These are phyloP conservation scores for Halichondria panicea DNA, from an alignment of 37 sponge, comb jelly and placozoan genomes.

Conservation along the genomic window DNA sequence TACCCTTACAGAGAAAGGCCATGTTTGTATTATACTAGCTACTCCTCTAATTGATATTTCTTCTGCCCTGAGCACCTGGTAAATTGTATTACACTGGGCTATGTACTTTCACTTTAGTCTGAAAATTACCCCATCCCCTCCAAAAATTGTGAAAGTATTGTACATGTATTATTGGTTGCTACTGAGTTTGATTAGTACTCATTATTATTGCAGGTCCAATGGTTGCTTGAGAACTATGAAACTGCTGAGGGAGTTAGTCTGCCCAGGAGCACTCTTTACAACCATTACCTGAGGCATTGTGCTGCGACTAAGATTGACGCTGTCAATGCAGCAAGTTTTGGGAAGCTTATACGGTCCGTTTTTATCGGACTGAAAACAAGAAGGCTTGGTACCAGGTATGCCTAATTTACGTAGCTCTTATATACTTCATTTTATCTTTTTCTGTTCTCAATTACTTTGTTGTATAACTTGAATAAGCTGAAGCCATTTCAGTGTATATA, in stretches of 20 bases:
- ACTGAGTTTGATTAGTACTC: no score
- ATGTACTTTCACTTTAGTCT: no score
- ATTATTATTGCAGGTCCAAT: slow-evolving; percentile 74
- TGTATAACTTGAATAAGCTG: no score
- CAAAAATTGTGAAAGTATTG: slow-evolving; percentile 12
- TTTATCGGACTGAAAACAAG: slow-evolving; percentile 94
- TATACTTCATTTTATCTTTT: no score
- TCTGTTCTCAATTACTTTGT: no score
- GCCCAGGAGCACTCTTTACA: slow-evolving; percentile 89
- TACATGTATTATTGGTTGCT: not conserved
- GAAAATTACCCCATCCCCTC: no score
- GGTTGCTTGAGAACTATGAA: slow-evolving; percentile 97
- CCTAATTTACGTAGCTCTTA: not conserved
- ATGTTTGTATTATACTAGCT: no score
- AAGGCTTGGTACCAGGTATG: slow-evolving; percentile 92
- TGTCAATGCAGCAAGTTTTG: slow-evolving; percentile 98
- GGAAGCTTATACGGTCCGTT: slow-evolving; percentile 97
- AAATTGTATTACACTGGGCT: no score
- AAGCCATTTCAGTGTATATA: no score
- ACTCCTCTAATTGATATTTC: no score
- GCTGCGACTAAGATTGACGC: slow-evolving; percentile 89
- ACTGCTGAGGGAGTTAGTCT: slow-evolving; percentile 95
- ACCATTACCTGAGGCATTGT: slow-evolving; percentile 96
- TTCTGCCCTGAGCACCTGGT: no score
- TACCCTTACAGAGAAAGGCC: no score